Percentiles rank a stretch among this genome's conserved stretches.
These are phyloP conservation scores for Drosophila melanica DNA, from an alignment of 1,140 invertebrate genomes.

Conservation along the genomic window DNA sequence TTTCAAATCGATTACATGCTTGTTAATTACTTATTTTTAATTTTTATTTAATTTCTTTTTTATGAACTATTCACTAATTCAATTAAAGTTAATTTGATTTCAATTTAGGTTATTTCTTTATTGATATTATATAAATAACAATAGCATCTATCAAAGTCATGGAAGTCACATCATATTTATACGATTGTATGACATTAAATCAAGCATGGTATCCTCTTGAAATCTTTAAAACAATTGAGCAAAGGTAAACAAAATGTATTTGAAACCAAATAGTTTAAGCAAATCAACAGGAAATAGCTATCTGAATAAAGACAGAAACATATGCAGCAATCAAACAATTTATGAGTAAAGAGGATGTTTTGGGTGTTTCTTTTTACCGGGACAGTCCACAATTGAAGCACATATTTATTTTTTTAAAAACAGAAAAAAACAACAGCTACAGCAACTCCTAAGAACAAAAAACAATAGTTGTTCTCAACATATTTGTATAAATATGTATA, in stretches of 20 bases:
- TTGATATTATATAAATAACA: too few relatives aligned
- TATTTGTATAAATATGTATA: conserved; percentile 1
- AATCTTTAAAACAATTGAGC: neutral
- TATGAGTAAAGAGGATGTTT: conserved; percentile 11
- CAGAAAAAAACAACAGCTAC: conserved; percentile 38
- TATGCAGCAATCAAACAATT: conserved; percentile 27
- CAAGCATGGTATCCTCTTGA: neutral
- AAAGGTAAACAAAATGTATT: conserved; percentile 62
- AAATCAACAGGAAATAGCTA: conserved; percentile 55
- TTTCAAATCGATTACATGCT: conserved; percentile 1
- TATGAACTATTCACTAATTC: too few relatives aligned
- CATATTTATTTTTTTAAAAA: conserved; percentile 22
- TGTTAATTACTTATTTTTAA: conserved; percentile 15
- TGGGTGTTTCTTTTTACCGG: conserved; percentile 5
- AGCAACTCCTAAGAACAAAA: conserved; percentile 23
- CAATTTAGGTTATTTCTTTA: neutral
- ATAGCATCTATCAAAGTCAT: too few relatives aligned
- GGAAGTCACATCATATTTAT: neutral
- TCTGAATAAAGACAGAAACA: conserved; percentile 69
- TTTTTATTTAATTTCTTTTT: too few relatives aligned
- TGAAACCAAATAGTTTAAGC: conserved; percentile 61
- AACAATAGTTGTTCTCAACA: neutral
- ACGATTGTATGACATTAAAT: neutral
- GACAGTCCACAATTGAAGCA: conserved; percentile 15
- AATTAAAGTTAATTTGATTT: conserved; percentile 15